phyloP scores from a whole-genome alignment of 2,888 invertebrate genomes.

The Dromius quadrimaculatus region DNA sequence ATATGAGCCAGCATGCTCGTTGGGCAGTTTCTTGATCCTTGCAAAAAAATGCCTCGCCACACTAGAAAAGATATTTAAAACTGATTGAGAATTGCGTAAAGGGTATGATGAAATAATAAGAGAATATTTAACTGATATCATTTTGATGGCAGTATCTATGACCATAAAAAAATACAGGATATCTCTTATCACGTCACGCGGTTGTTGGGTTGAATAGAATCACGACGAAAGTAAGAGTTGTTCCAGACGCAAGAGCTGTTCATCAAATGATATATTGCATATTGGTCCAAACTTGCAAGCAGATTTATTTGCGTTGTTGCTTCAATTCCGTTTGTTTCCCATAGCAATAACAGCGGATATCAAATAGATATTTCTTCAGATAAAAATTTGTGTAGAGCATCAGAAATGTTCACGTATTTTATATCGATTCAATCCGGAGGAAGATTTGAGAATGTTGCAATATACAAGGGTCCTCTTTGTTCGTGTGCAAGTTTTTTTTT shows the following conservation, averaged over 20 bases:
- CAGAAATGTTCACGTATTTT: slow-evolving; percentile 45
- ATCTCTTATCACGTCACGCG: slow-evolving; percentile 17
- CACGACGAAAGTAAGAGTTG: slow-evolving; percentile 4
- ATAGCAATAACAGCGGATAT: slow-evolving; percentile 51
- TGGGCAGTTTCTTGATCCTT: no score
- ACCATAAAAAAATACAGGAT: no score
- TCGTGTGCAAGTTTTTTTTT: slow-evolving; percentile 43
- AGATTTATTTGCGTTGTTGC: slow-evolving; percentile 41
- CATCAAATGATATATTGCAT: slow-evolving; percentile 43
- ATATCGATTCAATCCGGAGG: slow-evolving; percentile 16
- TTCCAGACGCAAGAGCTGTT: slow-evolving; percentile 11
- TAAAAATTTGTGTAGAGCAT: slow-evolving; percentile 25
- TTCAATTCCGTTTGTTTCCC: slow-evolving; percentile 43
- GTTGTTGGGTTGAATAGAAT: not conserved
- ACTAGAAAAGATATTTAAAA: no score
- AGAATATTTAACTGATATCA: no score
- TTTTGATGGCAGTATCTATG: no score
- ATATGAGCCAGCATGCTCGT: no score
- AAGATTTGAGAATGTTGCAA: slow-evolving; percentile 17
- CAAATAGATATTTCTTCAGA: slow-evolving; percentile 50
- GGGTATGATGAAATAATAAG: no score
- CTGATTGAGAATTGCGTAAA: no score
- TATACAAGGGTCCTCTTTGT: slow-evolving; percentile 44
- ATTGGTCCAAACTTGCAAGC: slow-evolving; percentile 49
- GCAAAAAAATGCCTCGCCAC: no score